A percentile compares a stretch with the other conserved stretches of the same genome.
Evolutionary conservation across 2,113 vertebrate species (phyloP).

Genomic region (human): GRCh38 chr15:67618501-67619000

Average conservation of each 20-base stretch:
- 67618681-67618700: not conserved
- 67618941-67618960: not conserved
- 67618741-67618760: not conserved
- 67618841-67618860: not conserved
- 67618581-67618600: slow-evolving; percentile 12
- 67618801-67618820: not conserved
- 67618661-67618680: not conserved
- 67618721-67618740: not conserved
- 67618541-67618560: not conserved
- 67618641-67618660: not conserved
- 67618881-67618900: not conserved
- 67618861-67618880: not conserved
- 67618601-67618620: not conserved
- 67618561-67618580: not conserved
- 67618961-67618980: not conserved
- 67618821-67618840: not conserved
- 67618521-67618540: not conserved
- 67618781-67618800: not conserved
- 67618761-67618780: not conserved
- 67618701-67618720: not conserved
- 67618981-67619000: not conserved
- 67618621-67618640: not conserved
- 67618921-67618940: not conserved
- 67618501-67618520: not conserved
- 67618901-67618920: not conserved